phyloP scores from a whole-genome alignment of 2,113 vertebrate species.

The Rhinoderma darwinii region DNA sequence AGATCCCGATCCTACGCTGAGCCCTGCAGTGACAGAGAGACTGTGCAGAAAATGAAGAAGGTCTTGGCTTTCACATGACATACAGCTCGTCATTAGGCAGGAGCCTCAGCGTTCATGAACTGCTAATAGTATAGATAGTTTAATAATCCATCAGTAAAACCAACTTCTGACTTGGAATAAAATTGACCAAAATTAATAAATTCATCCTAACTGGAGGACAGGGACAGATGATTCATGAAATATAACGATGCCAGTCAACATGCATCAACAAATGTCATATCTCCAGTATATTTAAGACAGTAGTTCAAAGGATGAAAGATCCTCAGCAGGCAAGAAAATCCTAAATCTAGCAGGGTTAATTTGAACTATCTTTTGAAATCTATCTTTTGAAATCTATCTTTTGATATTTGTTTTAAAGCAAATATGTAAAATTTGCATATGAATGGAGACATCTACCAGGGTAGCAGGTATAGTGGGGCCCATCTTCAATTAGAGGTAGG shows the following conservation, averaged over 20 bases:
- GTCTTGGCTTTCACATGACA: not conserved
- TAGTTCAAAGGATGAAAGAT: not conserved
- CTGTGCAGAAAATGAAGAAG: not conserved
- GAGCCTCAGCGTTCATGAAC: not conserved
- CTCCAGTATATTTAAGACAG: not conserved
- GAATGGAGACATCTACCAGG: no score
- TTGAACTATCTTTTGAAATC: no score
- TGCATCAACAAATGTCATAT: no score
- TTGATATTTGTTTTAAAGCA: no score
- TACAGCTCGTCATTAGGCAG: not conserved
- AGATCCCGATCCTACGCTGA: not conserved
- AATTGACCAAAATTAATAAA: not conserved
- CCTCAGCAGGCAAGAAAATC: not conserved
- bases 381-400: no score
- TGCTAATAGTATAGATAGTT: not conserved
- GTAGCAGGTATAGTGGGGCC: no score
- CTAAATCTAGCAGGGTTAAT: no score
- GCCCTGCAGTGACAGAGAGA: not conserved
- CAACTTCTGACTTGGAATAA: not conserved
- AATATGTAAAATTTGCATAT: no score
- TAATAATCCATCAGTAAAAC: not conserved
- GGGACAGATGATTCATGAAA: not conserved
- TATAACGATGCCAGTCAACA: not conserved
- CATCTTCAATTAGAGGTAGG: no score
- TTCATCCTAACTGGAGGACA: not conserved